Evolutionary conservation across 2,888 invertebrate species (phyloP).

Genomic region (Hirudinaria manillensis): DNA sequence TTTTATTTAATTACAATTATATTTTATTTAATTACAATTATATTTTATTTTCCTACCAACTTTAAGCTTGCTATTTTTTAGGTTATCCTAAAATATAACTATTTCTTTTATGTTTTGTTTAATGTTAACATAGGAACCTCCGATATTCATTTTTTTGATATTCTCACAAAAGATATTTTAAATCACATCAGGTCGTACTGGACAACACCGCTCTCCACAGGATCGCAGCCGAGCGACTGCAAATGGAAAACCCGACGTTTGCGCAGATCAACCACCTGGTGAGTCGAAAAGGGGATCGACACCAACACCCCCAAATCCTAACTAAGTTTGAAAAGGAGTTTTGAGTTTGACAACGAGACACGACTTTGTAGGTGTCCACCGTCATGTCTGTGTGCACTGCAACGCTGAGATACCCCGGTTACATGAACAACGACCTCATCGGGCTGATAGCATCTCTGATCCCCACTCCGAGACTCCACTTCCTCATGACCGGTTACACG

Average conservation of each 20-base stretch:
- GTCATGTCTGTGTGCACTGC: slow-evolving; percentile 98
- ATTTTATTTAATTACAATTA: too few relatives aligned
- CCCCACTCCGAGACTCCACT: slow-evolving; percentile 93
- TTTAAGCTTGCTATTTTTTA: too few relatives aligned
- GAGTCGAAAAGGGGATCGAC: neutral
- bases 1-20: too few relatives aligned
- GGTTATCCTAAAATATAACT: neutral
- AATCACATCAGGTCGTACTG: slow-evolving; percentile 63
- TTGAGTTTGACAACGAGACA: neutral
- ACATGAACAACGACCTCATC: slow-evolving; percentile 96
- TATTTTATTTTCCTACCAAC: too few relatives aligned
- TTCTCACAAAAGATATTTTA: neutral
- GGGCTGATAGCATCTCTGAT: slow-evolving; percentile 89
- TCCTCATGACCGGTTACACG: slow-evolving; percentile 91
- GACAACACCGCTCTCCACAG: slow-evolving; percentile 92
- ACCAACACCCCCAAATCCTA: too few relatives aligned
- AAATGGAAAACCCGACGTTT: slow-evolving; percentile 91
- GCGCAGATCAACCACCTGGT: slow-evolving; percentile 86
- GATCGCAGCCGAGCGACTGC: slow-evolving; percentile 70
- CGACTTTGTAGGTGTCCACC: slow-evolving; percentile 66
- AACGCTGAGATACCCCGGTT: slow-evolving; percentile 85
- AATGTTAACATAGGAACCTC: neutral
- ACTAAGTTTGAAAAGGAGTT: neutral
- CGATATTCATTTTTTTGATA: neutral
- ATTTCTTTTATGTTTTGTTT: neutral